Evolutionary conservation across 1,140 invertebrate genomes (phyloP), one percentile per base, ranked within the genome.

Genomic region (Zaprionus vittiger): DNA sequence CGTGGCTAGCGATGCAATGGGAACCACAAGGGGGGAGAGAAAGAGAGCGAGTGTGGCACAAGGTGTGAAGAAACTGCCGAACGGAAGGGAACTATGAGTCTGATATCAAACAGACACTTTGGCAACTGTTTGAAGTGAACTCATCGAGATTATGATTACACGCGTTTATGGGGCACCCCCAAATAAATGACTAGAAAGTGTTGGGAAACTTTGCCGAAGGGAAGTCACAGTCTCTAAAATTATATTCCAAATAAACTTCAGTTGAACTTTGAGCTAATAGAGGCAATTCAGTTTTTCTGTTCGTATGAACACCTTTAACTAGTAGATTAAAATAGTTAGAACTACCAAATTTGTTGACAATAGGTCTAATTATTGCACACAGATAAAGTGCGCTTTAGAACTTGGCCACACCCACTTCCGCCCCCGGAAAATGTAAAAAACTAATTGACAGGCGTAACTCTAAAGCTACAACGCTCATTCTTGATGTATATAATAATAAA

Each of bases 91-190:
- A 73, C 83, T 15, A 62, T 84, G 78, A 79, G 84, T 87, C 84
- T 87, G 84, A 87, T 89, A 89, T 87, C 84, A 87, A 87, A 87
- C 84, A 87, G 84, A 87, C 84, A 84, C 84, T 54, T 87, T 87
- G 84, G 84, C 84, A 87, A 89, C 84, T 87, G 84, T 87, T 87
- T 87, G 84, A 87, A 87, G 84, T 87, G 84, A 80, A 89, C 77
- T 89, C 84, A 72, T 66, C 72, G 38, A 73, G 65, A 73, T 77
- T 57, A 70, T 77, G 82, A 85, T 79, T 70, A 55, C 34, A 73
- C 77, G 15, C 44, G 59, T 63, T 54, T 41, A 70, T 70, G 47
- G 44, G 28, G 6, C 9, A 12, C 47, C n/a, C 41, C 41, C 37
- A 38, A 12, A 52, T 11, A 49, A 49, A 20, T 7, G 12, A 47